Percentiles rank a stretch among this genome's conserved stretches.
These are phyloP conservation scores for Salvator merianae DNA, from an alignment of 2,113 vertebrate genomes.

Conservation along the genomic window DNA sequence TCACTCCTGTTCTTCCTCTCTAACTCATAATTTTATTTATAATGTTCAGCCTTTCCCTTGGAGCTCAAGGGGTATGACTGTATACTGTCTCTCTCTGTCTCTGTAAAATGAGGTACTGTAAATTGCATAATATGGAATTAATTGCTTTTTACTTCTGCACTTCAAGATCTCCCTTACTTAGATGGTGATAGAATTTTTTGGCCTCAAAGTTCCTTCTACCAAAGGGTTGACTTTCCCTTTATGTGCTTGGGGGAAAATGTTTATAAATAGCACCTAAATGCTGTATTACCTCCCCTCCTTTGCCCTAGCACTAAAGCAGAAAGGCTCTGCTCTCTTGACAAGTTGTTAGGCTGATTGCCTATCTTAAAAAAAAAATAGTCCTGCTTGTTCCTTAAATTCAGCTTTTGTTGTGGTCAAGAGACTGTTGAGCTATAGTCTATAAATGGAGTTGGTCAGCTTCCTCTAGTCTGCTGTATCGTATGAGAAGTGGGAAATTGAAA, in stretches of 20 bases:
- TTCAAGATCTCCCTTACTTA: background rate
- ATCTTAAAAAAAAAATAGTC: background rate
- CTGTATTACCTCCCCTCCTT: background rate
- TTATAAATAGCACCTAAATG: background rate
- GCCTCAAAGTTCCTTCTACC: background rate
- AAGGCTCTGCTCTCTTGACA: background rate
- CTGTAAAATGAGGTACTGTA: background rate
- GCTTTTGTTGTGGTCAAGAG: background rate
- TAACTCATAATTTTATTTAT: background rate
- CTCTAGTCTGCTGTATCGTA: background rate
- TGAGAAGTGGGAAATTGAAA: background rate
- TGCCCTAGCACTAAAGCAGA: no score
- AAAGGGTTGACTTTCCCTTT: background rate
- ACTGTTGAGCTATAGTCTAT: background rate
- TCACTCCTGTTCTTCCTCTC: background rate
- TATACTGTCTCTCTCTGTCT: background rate
- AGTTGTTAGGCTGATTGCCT: background rate
- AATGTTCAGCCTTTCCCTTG: background rate
- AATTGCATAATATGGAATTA: background rate
- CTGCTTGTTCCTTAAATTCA: background rate
- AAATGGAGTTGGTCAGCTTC: background rate
- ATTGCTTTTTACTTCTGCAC: background rate
- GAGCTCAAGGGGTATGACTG: background rate
- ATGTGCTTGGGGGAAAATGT: background rate
- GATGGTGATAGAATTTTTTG: no score